Percentiles rank a stretch among this genome's conserved stretches.
Evolutionary conservation across 30 jellyfish, hydroid and myxozoan species (phyloP).

Genomic region (Morbakka virulenta): DNA sequence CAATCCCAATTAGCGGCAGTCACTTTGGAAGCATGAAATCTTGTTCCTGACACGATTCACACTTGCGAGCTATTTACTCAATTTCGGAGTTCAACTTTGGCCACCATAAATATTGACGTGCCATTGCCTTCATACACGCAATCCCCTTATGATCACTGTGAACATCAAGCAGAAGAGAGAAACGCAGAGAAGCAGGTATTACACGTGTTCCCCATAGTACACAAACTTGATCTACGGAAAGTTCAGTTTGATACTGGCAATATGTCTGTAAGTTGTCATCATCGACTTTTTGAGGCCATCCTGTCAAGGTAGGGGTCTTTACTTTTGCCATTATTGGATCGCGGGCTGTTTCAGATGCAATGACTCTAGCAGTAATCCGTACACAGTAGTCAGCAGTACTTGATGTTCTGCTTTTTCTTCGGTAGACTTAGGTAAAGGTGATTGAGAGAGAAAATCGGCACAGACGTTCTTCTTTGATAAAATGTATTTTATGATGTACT

Average conservation of each 20-base stretch:
- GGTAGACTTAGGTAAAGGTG: neutral
- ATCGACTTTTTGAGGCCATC: neutral
- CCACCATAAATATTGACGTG: no score
- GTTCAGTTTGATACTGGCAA: neutral
- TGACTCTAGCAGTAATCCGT: neutral
- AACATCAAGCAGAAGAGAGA: neutral
- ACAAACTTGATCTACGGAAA: neutral
- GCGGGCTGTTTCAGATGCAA: neutral
- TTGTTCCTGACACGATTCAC: no score
- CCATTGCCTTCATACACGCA: no score
- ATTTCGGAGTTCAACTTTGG: no score
- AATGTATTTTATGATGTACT: neutral
- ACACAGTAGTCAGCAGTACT: no score
- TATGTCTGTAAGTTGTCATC: neutral
- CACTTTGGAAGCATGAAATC: no score
- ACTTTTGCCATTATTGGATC: neutral
- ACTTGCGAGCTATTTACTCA: no score
- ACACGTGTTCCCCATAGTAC: neutral
- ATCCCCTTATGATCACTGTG: neutral
- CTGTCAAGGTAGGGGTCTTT: neutral
- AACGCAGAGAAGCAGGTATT: neutral
- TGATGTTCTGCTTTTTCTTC: neutral
- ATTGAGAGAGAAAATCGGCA: neutral
- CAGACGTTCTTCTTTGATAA: neutral
- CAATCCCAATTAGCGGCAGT: no score